Conservation (phyloP, 2,113 vertebrate species). For the Siphamia tubifer region DNA sequence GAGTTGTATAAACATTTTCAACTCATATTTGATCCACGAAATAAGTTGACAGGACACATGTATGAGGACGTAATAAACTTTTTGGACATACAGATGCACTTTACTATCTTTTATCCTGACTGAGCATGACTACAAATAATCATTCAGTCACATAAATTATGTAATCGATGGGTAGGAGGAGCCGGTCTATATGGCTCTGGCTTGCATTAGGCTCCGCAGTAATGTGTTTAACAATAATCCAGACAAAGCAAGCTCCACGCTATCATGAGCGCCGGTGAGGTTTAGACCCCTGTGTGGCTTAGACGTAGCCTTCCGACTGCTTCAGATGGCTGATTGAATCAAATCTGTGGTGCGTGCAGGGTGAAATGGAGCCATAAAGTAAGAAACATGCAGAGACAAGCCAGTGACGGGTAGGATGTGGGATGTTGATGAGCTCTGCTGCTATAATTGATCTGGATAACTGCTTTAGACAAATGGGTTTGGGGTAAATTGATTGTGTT, state of each 20-base stretch:
- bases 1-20: no score
- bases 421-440: slow-evolving; percentile 52
- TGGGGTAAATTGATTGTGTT: slow-evolving; percentile 48
- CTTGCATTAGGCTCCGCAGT: slow-evolving; percentile 57
- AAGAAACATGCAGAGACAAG: slow-evolving; percentile 10
- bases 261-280: slow-evolving; percentile 32
- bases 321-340: slow-evolving; percentile 49
- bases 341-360: slow-evolving; percentile 26
- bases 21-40: no score
- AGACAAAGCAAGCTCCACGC: slow-evolving; percentile 4
- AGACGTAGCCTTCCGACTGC: slow-evolving; percentile 48
- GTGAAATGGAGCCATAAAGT: slow-evolving; percentile 7
- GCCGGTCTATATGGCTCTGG: slow-evolving; percentile 15
- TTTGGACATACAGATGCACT: no score
- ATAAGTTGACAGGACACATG: no score
- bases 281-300: slow-evolving; percentile 37
- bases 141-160: slow-evolving; percentile 60
- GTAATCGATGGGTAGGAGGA: slow-evolving; percentile 63
- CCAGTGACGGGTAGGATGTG: slow-evolving; percentile 15
- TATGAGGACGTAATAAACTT: no score
- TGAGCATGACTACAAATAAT: slow-evolving; percentile 30
- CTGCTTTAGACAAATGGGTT: slow-evolving; percentile 47
- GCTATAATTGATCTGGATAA: slow-evolving; percentile 52
- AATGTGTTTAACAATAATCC: slow-evolving; percentile 63
- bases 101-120: background rate